A percentile compares a stretch with the other conserved stretches of the same genome.
Evolutionary conservation across 2,888 invertebrate species (phyloP).

Genomic region (Metacarcinus magister): DNA sequence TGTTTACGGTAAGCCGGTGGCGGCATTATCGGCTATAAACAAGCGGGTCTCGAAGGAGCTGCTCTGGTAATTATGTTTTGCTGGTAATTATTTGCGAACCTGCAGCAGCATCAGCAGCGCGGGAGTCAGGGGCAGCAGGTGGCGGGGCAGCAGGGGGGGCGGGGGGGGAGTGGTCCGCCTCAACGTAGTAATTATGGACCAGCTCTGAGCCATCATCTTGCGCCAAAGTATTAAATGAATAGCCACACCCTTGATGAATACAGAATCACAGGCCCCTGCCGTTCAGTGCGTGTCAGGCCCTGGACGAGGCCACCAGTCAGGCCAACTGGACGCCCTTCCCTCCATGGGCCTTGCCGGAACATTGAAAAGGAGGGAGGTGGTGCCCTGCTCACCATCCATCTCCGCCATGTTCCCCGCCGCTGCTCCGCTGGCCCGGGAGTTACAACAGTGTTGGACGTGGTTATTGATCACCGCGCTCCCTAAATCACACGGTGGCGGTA

Average conservation of each 20-base stretch:
- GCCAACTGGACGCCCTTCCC: background rate
- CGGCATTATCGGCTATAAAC: conserved; percentile 67
- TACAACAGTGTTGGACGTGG: background rate
- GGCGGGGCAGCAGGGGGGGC: background rate
- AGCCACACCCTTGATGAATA: conserved; percentile 66
- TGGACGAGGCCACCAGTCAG: background rate
- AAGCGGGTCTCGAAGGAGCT: conserved; percentile 44
- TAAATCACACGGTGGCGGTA: conserved; percentile 45
- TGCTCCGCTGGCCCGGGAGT: background rate
- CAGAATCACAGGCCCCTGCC: conserved; percentile 57
- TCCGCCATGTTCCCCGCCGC: conserved; percentile 45
- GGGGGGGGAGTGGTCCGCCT: background rate
- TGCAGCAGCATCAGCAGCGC: conserved; percentile 52
- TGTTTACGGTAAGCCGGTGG: conserved; percentile 58
- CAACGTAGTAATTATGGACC: conserved; percentile 61
- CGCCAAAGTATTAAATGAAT: conserved; percentile 55
- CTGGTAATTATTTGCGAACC: conserved; percentile 62
- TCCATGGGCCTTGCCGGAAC: background rate
- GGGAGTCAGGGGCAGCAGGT: conserved; percentile 32
- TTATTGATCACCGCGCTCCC: conserved; percentile 1
- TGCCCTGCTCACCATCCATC: conserved; percentile 38
- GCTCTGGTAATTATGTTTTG: conserved; percentile 67
- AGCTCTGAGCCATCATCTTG: conserved; percentile 58
- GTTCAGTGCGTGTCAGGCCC: background rate
- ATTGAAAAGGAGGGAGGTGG: conserved; percentile 62